Evolutionary conservation across 1,140 invertebrate species (phyloP).

Genomic region (Polypedilum vanderplanki): DNA sequence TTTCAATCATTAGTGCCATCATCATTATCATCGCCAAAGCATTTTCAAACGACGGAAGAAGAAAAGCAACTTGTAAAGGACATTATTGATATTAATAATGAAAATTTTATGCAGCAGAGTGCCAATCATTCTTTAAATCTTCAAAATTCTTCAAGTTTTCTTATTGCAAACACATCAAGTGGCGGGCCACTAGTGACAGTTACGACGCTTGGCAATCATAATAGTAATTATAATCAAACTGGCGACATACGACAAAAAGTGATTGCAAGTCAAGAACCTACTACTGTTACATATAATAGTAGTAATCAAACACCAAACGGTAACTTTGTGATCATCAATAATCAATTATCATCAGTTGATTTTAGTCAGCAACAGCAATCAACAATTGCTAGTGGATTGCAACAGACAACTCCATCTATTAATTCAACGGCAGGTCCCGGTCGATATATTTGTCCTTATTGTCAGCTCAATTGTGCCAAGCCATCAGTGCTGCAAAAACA

Average conservation of each 20-base stretch:
- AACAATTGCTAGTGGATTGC: conserved; percentile 31
- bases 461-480: conserved; percentile 80
- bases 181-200: background rate
- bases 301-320: background rate
- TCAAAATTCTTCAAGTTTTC: background rate
- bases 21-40: conserved; percentile 21
- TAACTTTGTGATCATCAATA: conserved; percentile 27
- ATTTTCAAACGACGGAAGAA: conserved; percentile 9
- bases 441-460: conserved; percentile 77
- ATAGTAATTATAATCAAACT: conserved; percentile 10
- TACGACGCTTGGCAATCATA: conserved; percentile 24
- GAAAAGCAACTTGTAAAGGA: conserved; percentile 8
- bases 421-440: conserved; percentile 43
- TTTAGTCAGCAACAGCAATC: conserved; percentile 1
- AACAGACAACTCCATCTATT: conserved; percentile 38
- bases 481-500: conserved; percentile 92
- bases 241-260: background rate
- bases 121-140: background rate
- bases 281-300: background rate
- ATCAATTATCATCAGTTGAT: background rate
- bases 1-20: conserved; percentile 31
- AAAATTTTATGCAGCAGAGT: conserved; percentile 21
- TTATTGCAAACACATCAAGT: background rate
- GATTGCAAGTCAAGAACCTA: background rate
- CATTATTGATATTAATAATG: conserved; percentile 23